Evolutionary conservation across 2,888 invertebrate species (phyloP).

Genomic region (Drosophila picticornis): DNA sequence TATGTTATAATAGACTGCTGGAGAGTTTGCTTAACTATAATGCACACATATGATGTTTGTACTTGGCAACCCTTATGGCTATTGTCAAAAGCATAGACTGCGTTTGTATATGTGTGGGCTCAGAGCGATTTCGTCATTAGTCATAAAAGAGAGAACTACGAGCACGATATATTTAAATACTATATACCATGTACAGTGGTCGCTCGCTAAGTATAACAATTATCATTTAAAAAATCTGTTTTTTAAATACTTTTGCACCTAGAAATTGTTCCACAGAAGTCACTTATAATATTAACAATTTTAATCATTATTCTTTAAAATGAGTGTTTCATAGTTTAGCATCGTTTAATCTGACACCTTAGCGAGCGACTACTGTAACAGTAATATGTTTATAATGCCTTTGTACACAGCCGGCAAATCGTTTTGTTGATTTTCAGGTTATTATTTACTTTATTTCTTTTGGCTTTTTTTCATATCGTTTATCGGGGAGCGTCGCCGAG

Average conservation of each 20-base stretch:
- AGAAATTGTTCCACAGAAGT: neutral
- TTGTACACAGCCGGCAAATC: constrained; percentile 36
- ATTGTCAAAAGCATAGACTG: constrained; percentile 42
- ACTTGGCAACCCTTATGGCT: constrained; percentile 55
- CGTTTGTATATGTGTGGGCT: constrained; percentile 18
- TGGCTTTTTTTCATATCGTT: constrained; percentile 1
- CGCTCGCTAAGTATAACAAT: neutral
- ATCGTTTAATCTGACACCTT: neutral
- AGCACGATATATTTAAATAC: constrained; percentile 16
- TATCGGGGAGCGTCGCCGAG: constrained; percentile 27
- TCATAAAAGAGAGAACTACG: constrained; percentile 29
- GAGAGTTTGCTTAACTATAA: constrained; percentile 1
- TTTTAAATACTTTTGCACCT: neutral
- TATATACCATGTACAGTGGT: constrained; percentile 12
- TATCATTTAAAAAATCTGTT: neutral
- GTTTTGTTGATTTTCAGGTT: constrained; percentile 49
- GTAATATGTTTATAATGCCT: constrained; percentile 19
- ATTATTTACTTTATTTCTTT: constrained; percentile 25
- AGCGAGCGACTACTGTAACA: constrained; percentile 1
- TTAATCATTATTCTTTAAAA: neutral
- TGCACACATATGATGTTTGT: constrained; percentile 46
- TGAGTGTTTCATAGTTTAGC: neutral
- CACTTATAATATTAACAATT: neutral
- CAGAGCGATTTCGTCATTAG: constrained; percentile 38
- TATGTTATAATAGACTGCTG: constrained; percentile 7